Conservation (phyloP, 2,888 invertebrate genomes). For the Phorcus lineatus region DNA sequence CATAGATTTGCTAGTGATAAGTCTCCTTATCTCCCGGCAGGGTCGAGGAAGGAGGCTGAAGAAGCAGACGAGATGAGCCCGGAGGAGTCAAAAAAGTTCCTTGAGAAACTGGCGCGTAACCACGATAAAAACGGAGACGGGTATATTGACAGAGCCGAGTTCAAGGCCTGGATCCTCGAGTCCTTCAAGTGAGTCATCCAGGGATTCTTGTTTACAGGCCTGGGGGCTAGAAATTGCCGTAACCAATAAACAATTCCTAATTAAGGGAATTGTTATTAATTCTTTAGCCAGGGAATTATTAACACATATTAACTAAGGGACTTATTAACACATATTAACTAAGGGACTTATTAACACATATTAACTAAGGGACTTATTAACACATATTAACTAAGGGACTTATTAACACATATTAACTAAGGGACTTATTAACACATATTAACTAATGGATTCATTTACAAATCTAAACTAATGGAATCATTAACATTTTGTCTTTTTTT, state of each 20-base stretch:
- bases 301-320: no score
- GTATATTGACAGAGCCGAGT: constrained; percentile 86
- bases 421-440: no score
- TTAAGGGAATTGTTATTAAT: not conserved
- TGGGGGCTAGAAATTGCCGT: not conserved
- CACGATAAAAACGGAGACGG: constrained; percentile 92
- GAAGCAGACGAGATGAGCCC: constrained; percentile 91
- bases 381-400: no score
- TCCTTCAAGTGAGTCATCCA: constrained; percentile 81
- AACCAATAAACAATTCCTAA: not conserved
- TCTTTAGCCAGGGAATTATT: no score
- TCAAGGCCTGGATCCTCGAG: constrained; percentile 93
- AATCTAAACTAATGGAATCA: no score
- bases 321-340: no score
- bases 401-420: no score
- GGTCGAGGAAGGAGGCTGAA: constrained; percentile 82
- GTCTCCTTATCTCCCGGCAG: constrained; percentile 39
- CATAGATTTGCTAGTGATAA: no score
- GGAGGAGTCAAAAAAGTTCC: constrained; percentile 88
- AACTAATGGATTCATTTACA: no score
- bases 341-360: no score
- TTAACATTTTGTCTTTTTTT: no score
- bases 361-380: no score
- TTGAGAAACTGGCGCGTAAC: constrained; percentile 85
- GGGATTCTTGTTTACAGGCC: not conserved